These are phyloP conservation scores for Nasua narica DNA, from an alignment of 2,797 vertebrate species.

Conservation along the genomic window DNA sequence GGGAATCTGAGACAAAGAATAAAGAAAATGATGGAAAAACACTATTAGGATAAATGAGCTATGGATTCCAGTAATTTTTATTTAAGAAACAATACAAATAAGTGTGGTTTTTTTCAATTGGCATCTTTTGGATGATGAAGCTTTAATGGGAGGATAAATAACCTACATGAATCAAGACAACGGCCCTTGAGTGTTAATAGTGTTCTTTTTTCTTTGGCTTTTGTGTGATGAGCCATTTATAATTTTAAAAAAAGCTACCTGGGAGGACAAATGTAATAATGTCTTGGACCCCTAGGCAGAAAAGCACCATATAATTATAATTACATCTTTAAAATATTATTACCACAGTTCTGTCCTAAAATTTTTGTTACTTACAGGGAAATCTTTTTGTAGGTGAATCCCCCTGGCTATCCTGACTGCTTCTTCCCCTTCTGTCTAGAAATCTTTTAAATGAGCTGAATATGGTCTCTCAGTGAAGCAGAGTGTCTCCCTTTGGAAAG, in stretches of 20 bases:
- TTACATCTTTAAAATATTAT: conserved; percentile 69
- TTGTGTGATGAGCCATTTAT: conserved; percentile 63
- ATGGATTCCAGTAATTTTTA: conserved; percentile 58
- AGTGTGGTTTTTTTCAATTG: conserved; percentile 51
- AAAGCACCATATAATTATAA: conserved; percentile 69
- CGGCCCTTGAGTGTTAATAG: conserved; percentile 50
- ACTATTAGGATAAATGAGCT: conserved; percentile 30
- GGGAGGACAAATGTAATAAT: conserved; percentile 68
- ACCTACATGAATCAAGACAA: conserved; percentile 55
- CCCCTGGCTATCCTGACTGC: background rate
- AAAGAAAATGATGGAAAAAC: conserved; percentile 6
- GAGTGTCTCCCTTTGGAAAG: conserved; percentile 31
- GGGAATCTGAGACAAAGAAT: background rate
- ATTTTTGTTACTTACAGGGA: conserved; percentile 63
- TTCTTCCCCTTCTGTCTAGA: background rate
- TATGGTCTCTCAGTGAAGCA: conserved; percentile 26
- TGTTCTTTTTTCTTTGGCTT: conserved; percentile 56
- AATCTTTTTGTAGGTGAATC: conserved; percentile 52
- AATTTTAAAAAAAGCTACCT: conserved; percentile 64
- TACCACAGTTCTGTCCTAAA: conserved; percentile 48
- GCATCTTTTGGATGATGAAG: conserved; percentile 42
- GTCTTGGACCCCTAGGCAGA: conserved; percentile 63
- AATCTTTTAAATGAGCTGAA: conserved; percentile 55
- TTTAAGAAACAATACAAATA: conserved; percentile 61
- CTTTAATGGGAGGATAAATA: conserved; percentile 64